phyloP scores from a whole-genome alignment of 2,113 vertebrate genomes.

The Ovibos moschatus region DNA sequence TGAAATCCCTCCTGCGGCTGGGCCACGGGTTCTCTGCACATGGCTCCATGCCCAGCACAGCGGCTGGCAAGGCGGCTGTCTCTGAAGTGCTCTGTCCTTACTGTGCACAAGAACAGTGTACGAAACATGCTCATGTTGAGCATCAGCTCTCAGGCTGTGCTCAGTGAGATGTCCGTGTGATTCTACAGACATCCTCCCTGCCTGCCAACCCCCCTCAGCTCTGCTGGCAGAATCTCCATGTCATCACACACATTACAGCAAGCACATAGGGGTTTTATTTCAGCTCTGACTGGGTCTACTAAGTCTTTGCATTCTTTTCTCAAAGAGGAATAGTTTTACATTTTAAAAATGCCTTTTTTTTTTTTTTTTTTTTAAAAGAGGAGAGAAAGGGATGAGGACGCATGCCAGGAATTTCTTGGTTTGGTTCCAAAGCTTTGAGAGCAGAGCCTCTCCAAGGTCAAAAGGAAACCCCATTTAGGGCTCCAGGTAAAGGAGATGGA shows the following conservation, averaged over 20 bases:
- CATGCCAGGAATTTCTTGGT: slow-evolving; percentile 54
- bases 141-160: not conserved
- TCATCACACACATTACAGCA: not conserved
- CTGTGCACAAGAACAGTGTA: not conserved
- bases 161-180: not conserved
- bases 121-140: not conserved
- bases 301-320: slow-evolving; percentile 7
- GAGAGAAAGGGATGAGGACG: not conserved
- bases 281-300: not conserved
- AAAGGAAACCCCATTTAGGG: not conserved
- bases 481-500: not conserved
- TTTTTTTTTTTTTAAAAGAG: not conserved
- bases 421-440: slow-evolving; percentile 35
- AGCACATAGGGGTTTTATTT: slow-evolving; percentile 15
- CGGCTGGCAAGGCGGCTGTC: not conserved
- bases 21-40: not conserved
- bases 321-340: not conserved
- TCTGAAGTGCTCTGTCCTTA: not conserved
- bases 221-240: slow-evolving; percentile 1
- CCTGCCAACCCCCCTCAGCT: not conserved
- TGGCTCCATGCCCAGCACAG: not conserved
- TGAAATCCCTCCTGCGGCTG: not conserved
- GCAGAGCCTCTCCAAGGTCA: not conserved
- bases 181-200: slow-evolving; percentile 48
- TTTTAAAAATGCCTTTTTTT: not conserved